Evolutionary conservation across 1,140 invertebrate genomes (phyloP), one percentile per base, ranked within the genome.

Genomic region (Coboldia fuscipes): DNA sequence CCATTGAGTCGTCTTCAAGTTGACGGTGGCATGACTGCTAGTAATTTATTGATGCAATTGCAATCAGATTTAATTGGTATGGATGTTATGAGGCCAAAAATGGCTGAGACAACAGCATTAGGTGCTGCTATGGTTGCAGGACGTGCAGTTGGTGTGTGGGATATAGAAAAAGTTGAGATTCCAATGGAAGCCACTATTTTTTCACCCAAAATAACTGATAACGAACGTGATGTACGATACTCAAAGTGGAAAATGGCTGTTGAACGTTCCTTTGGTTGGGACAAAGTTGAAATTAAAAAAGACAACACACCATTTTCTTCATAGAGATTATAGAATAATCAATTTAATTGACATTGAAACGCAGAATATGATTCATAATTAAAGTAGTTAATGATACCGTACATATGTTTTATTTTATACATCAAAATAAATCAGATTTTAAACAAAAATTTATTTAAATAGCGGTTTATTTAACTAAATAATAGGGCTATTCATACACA

Each of bases 21-120:
- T 2, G 89, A 96, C 51, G 90, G 90, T 14, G 89, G 89, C 17
- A 80, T 96, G 86, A 85, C 85, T 0, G 66, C 67, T 0, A 96
- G 93, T 48, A 66, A 69, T 41, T 58, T 84, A 4, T 62, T 96
- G 8, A 80, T 94, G 68, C 88, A 96, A 53, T 55, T 65, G 40
- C 64, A 67, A 45, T 51, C 64, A 0, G 63, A 67, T 42, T 41
- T 66, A 16, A 58, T 64, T 10, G 63, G 65, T 2, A 64, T 67
- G 5, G 50, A 65, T 39, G 58, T 70, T 56, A 68, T 79, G 1
- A 62, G 74, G 17, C 79, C 82, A 12, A 70, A 72, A 32, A 81
- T 86, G 63, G 58, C 75, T 0, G 83, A 90, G 56, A 83, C 80
- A 7, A 88, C 83, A 1, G 79, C 83, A 1, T 56, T 89, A 26